Conservation (phyloP, 2,113 vertebrate genomes). For the Bubo bubo region DNA sequence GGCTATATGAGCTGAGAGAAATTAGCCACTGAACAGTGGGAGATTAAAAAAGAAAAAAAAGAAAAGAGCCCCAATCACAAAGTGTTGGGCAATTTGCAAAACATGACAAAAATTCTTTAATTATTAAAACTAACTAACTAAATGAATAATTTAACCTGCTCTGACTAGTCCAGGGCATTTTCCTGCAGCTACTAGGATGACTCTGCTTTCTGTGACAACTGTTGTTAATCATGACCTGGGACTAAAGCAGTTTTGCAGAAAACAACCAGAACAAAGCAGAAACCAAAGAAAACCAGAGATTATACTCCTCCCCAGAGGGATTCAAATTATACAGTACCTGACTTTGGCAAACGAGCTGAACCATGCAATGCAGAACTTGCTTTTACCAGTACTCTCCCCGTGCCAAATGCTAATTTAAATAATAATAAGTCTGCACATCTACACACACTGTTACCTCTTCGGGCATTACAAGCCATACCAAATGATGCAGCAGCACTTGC, state of each 20-base stretch:
- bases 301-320: not conserved
- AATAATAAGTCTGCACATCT: not conserved
- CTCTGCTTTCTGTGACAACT: not conserved
- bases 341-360: not conserved
- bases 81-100: not conserved
- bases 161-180: not conserved
- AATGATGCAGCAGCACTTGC: not conserved
- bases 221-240: not conserved
- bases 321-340: not conserved
- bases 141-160: not conserved
- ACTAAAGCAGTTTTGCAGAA: not conserved
- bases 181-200: not conserved
- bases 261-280: not conserved
- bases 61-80: not conserved
- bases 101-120: not conserved
- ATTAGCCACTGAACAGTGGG: not conserved
- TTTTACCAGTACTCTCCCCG: not conserved
- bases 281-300: not conserved
- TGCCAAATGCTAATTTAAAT: not conserved
- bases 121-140: not conserved
- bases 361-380: not conserved
- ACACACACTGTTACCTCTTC: not conserved
- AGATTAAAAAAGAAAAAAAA: too few relatives aligned
- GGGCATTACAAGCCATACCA: not conserved
- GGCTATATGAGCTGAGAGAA: not conserved